Percentiles rank a stretch among this genome's conserved stretches.
phyloP scores from a whole-genome alignment of 2,888 invertebrate species.

The Neoscelio sp. region DNA sequence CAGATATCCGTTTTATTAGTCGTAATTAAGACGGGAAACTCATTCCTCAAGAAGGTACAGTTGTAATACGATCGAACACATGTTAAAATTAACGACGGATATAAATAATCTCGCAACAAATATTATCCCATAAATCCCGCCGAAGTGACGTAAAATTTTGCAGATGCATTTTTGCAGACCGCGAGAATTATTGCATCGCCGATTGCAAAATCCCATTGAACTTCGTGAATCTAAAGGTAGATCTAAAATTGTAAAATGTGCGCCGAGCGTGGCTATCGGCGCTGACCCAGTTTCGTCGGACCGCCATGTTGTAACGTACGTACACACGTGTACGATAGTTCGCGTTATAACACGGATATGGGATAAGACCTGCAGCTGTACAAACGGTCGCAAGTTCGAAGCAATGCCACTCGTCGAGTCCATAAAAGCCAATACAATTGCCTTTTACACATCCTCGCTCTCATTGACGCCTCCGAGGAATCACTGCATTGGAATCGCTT shows the following conservation, averaged over 20 bases:
- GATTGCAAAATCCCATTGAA: conserved; percentile 21
- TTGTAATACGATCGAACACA: neutral
- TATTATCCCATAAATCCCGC: neutral
- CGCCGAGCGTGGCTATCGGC: conserved; percentile 43
- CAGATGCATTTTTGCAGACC: too few relatives aligned
- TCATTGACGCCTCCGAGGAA: conserved; percentile 79
- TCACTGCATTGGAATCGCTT: conserved; percentile 68
- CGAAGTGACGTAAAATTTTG: neutral
- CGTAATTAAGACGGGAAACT: neutral
- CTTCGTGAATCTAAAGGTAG: conserved; percentile 32
- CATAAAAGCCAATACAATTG: conserved; percentile 80
- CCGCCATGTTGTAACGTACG: conserved; percentile 59
- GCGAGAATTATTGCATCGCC: neutral
- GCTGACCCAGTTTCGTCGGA: conserved; percentile 48
- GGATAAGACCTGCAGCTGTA: conserved; percentile 55
- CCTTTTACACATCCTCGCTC: conserved; percentile 82
- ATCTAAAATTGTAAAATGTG: conserved; percentile 31
- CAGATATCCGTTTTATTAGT: neutral
- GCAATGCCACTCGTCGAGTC: conserved; percentile 75
- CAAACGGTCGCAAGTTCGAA: conserved; percentile 62
- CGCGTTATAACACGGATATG: conserved; percentile 63
- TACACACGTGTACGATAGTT: conserved; percentile 58
- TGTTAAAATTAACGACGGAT: neutral
- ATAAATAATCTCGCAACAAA: neutral
- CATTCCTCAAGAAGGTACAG: neutral